These are phyloP conservation scores for Macaca nemestrina DNA, from an alignment of 2,113 vertebrate species.

Conservation along the genomic window DNA sequence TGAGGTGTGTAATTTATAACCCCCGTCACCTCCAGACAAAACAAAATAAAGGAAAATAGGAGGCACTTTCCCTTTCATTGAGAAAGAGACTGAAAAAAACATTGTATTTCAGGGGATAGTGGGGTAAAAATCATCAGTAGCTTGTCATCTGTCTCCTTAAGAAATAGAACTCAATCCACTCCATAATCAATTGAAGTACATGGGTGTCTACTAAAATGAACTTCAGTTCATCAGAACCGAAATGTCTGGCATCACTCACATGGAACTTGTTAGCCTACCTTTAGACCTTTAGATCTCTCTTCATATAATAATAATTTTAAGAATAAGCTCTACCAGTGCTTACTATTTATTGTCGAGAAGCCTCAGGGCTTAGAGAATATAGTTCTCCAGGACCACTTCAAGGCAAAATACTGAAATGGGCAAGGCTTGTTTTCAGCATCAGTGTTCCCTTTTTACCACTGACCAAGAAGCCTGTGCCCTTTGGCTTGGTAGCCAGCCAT, in stretches of 20 bases:
- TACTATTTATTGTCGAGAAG: neutral
- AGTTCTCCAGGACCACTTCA: neutral
- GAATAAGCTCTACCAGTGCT: neutral
- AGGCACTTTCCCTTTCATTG: neutral
- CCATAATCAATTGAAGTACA: neutral
- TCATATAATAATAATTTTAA: neutral
- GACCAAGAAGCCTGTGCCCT: neutral
- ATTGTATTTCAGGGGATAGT: neutral
- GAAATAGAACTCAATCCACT: neutral
- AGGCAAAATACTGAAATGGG: neutral
- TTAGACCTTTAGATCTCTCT: neutral
- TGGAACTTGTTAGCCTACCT: neutral
- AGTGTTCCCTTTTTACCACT: neutral
- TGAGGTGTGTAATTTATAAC: neutral
- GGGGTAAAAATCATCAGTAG: neutral
- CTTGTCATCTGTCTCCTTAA: neutral
- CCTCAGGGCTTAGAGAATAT: neutral
- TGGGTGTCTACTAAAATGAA: neutral
- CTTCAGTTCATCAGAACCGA: neutral
- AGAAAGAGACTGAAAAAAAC: neutral
- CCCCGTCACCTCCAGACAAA: fast-evolving
- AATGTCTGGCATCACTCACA: neutral
- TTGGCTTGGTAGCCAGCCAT: no score
- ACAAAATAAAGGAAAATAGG: neutral
- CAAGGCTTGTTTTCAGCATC: neutral